A percentile compares a stretch with the other conserved stretches of the same genome.
Conservation (phyloP, 2,113 vertebrate species). For the Daphoenositta chrysoptera region DNA sequence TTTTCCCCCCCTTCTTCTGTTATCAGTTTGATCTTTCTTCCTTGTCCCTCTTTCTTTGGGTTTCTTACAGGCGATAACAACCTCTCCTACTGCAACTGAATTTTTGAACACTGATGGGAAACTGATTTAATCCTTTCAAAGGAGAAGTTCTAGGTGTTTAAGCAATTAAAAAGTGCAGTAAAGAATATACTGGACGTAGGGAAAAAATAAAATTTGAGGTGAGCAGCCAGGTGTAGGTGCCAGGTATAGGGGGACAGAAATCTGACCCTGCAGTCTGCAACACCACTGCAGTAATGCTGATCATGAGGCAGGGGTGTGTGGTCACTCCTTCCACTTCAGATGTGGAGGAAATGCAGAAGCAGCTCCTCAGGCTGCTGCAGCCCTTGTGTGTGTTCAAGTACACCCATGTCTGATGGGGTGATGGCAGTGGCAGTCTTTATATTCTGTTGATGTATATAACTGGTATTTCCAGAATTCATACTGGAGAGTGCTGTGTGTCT, state of each 20-base stretch:
- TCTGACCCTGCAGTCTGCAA: no score
- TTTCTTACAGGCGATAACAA: constrained; percentile 25
- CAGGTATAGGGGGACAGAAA: background rate
- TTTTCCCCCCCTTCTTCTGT: background rate
- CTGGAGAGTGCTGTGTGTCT: background rate
- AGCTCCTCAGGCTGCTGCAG: background rate
- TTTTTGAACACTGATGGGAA: constrained; percentile 17
- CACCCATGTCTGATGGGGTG: background rate
- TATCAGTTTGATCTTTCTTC: constrained; percentile 70
- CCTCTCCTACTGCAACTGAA: background rate
- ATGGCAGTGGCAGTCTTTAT: background rate
- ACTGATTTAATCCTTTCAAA: constrained; percentile 42
- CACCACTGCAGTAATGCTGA: rapidly evolving
- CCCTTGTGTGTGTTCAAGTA: rapidly evolving
- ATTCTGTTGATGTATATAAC: background rate
- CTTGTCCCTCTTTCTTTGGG: constrained; percentile 49
- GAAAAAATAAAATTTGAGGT: background rate
- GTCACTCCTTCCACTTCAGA: background rate
- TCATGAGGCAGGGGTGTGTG: background rate
- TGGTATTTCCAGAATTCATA: background rate
- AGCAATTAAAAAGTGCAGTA: background rate
- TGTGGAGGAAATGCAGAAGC: background rate
- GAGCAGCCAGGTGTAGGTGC: background rate
- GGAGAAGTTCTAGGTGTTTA: background rate
- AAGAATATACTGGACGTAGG: background rate